Evolutionary conservation across 2,888 invertebrate species (phyloP), one percentile per base, ranked within the genome.

Genomic region (Carpatolechia fugitivella): DNA sequence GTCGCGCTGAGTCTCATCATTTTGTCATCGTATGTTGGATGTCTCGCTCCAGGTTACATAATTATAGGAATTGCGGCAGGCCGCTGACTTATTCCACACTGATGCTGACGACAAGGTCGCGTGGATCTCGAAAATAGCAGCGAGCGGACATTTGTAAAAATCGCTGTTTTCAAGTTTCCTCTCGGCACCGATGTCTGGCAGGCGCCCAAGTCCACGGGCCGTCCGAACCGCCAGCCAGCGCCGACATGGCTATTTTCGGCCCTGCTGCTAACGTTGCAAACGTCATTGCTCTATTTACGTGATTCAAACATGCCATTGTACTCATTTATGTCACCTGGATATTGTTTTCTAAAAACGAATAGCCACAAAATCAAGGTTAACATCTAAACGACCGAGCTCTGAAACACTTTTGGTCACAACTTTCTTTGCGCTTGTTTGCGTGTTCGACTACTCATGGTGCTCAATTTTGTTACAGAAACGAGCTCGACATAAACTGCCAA

Each of bases 401-500:
- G 33, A 14, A 8, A 53, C 51, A 54, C 35, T 53, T 51, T 57
- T 57, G 54, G 54, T 33, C 41, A 48, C 40, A 31, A 10, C 13
- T 11, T 11, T 4, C 24, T 24, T 6, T 24, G 6, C 24, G 24
- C 35, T 35, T 18, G 20, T 14, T 18, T 10, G 16, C 18, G 10
- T 11, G 6, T 29, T 3, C 30, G 7, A 13, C 6, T 7, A 33
- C 10, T 49, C 11, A 38, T 38, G 5, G 13, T 33, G 40, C 49
- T 44, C 16, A 52, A 54, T 67, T 78, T 82, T 76, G 71, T 89
- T 88, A 56, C 90, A 95, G 95, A 94, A 92, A 95, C 95, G 95
- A 95, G 93, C 93, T 92, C 91, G 89, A 91, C 92, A 92, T 91
- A 92, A 92, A 85, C 91, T 82, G 91, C 89, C 92, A 95, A 94